Base-by-base conservation (phyloP, 2,113 vertebrate genomes). In the Mastomys coucha region DNA sequence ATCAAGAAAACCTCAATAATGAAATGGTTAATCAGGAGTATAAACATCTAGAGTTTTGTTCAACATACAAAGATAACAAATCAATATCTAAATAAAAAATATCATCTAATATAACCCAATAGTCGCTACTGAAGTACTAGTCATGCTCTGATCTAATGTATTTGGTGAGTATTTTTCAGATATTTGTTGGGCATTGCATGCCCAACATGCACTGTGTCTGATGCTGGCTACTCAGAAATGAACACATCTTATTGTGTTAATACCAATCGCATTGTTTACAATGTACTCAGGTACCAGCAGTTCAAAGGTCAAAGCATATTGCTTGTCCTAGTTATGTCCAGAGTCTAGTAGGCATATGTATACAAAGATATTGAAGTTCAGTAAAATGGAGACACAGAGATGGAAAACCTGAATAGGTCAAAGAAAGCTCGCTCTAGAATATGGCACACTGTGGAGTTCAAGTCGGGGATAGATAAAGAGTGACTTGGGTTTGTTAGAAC, bases 31-130 rank as follows among this genome's bases (percentile, higher is more conserved):
- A 93, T 39, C 85, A 91, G 70, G 10, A 89, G 7, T 81, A 60
- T 87, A 65, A 92, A 94, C 89, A 84, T 88, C 19, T 73, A 96
- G 67, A 88, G 1, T 88, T 73, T 77, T 3, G 88, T 81, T 72
- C 24, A 33, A 91, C 92, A 91, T 89, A 82, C 16, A 56, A 53
- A 91, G 77, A 86, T 94, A 89, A n/a, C 0, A 77, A 95, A 28
- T 80, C 69, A 91, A 33, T 81, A 67, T 80, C 7, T 65, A 42
- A 69, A 70, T 51, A 67, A 13, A 78, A 97, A 91, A 49, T 81
- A 76, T 70, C n/a, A 51, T 36, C 60, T 70, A 65, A 45, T 58
- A 63, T 22, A 45, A 92, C 42, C 70, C 42, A 72, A 20, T 81
- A 65, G 16, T 86, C 51, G 7, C 39, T 60, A 65, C 49, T 91